These are phyloP conservation scores for Centropus bengalensis DNA, from an alignment of 2,113 vertebrate genomes.

Conservation along the genomic window DNA sequence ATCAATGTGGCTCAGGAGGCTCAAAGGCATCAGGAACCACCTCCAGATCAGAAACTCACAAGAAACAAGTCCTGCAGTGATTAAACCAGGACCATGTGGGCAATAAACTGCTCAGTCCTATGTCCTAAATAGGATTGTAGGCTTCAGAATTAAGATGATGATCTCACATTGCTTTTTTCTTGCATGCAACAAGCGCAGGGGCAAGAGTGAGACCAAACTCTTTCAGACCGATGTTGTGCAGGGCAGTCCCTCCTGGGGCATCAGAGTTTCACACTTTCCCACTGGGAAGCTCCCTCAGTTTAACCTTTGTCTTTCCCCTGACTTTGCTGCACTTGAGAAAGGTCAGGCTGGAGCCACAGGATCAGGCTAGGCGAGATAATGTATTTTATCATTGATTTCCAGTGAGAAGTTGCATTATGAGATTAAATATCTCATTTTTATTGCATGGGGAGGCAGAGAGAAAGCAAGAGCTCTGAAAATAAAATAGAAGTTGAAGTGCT, in stretches of 20 bases:
- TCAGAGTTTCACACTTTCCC: not conserved
- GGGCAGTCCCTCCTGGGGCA: not conserved
- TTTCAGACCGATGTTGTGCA: not conserved
- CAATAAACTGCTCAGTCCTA: accelerated
- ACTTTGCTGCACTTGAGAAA: not conserved
- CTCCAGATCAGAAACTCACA: not conserved
- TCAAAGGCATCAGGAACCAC: not conserved
- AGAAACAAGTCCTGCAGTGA: not conserved
- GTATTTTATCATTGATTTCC: slow-evolving; percentile 49
- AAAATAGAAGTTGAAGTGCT: not conserved
- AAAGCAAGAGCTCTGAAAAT: slow-evolving; percentile 22
- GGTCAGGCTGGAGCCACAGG: slow-evolving; percentile 4
- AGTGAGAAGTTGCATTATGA: slow-evolving; percentile 47
- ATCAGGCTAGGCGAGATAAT: slow-evolving; percentile 11
- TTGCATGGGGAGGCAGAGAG: slow-evolving; percentile 18
- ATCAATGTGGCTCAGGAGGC: not conserved
- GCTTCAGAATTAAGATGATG: not conserved
- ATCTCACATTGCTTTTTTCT: not conserved
- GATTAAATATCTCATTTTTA: slow-evolving; percentile 61
- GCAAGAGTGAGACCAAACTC: not conserved
- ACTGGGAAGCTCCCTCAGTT: not conserved
- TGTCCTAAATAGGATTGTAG: not conserved
- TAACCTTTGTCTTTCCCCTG: not conserved
- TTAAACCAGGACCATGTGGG: not conserved
- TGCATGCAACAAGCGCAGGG: not conserved